A percentile compares a stretch with the other conserved stretches of the same genome.
phyloP scores from a whole-genome alignment of 2,113 vertebrate genomes.

The Rhodinocichla rosea region DNA sequence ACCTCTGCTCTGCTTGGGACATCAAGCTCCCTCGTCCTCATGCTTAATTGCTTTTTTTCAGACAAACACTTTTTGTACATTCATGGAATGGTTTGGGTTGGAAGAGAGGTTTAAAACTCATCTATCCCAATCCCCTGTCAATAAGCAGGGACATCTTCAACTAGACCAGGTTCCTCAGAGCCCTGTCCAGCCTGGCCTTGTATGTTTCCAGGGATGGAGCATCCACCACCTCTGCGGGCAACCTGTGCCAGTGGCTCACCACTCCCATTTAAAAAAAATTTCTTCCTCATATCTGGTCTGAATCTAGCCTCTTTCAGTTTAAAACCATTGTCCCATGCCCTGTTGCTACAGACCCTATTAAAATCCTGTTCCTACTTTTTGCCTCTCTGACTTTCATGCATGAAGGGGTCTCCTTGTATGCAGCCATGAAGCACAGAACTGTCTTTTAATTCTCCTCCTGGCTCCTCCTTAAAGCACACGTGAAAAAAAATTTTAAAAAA shows the following conservation, averaged over 20 bases:
- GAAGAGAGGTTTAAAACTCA: not conserved
- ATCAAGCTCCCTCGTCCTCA: rapidly evolving
- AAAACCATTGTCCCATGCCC: not conserved
- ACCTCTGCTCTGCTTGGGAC: not conserved
- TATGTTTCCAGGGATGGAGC: not conserved
- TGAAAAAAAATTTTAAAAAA: not conserved
- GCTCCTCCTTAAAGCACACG: not conserved
- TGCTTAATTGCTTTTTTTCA: not conserved
- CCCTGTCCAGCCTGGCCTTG: not conserved
- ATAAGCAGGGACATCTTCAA: not conserved
- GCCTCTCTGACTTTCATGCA: not conserved
- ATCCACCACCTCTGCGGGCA: not conserved
- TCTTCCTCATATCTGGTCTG: not conserved
- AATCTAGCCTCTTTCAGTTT: not conserved
- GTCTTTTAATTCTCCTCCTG: not conserved
- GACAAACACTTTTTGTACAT: not conserved
- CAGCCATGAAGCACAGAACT: not conserved
- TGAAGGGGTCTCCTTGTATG: not conserved
- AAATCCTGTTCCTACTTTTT: not conserved
- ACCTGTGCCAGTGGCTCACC: not conserved
- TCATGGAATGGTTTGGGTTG: not conserved
- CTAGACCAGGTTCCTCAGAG: not conserved
- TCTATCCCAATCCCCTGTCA: not conserved
- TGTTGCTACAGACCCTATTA: not conserved
- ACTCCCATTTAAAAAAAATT: not conserved